These are phyloP conservation scores for Cephus pulcher DNA, from an alignment of 2,888 invertebrate species.

Conservation along the genomic window DNA sequence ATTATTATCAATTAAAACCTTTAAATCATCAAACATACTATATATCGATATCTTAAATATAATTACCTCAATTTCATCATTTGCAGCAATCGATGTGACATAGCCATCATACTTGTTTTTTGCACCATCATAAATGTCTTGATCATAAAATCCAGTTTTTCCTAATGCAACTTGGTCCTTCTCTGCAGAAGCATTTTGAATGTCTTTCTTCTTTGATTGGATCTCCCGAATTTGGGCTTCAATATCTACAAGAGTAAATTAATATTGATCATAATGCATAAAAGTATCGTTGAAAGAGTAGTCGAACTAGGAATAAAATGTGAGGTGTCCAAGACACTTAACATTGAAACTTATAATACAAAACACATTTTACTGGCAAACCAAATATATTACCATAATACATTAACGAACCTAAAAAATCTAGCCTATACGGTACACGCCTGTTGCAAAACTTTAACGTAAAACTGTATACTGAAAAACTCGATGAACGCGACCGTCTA, in stretches of 20 bases:
- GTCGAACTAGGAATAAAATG: neutral
- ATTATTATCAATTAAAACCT: neutral
- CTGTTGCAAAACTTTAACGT: neutral
- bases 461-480: neutral
- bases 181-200: constrained; percentile 73
- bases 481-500: neutral
- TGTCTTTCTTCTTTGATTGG: constrained; percentile 87
- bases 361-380: neutral
- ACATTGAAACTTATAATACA: neutral
- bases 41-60: neutral
- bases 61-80: constrained; percentile 88
- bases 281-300: neutral
- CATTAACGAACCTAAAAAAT: neutral
- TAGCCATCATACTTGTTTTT: constrained; percentile 92
- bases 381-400: neutral
- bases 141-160: constrained; percentile 86
- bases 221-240: constrained; percentile 94
- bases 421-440: neutral
- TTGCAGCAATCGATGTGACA: constrained; percentile 95
- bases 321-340: neutral
- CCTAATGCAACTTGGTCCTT: constrained; percentile 87
- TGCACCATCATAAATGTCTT: constrained; percentile 89
- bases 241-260: constrained; percentile 78
- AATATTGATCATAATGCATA: constrained; percentile 21
- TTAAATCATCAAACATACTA: too few species aligned